phyloP scores from a whole-genome alignment of 2,113 vertebrate species.

The Callithrix jacchus region DNA sequence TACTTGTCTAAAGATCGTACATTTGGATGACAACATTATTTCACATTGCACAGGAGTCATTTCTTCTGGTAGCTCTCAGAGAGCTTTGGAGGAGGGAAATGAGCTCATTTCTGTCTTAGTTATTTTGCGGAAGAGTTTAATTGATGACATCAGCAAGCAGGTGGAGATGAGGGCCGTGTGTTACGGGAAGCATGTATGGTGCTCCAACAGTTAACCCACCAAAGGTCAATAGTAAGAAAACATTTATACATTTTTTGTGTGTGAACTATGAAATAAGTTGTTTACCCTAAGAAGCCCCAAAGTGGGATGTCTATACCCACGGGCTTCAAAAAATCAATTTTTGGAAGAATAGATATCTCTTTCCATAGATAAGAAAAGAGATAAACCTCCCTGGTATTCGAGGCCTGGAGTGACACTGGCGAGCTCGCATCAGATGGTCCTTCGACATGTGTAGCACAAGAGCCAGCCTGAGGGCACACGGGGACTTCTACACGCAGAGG shows the following conservation, averaged over 20 bases:
- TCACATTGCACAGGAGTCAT: neutral
- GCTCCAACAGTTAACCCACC: neutral
- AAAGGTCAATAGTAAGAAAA: neutral
- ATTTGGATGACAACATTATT: neutral
- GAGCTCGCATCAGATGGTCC: neutral
- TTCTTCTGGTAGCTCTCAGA: neutral
- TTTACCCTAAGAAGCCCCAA: rapidly evolving
- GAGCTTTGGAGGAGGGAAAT: neutral
- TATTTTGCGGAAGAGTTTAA: neutral
- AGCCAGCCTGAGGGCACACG: neutral
- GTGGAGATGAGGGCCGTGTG: no score
- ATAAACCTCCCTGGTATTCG: rapidly evolving
- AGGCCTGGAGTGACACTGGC: rapidly evolving
- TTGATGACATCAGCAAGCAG: no score
- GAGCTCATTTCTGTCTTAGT: neutral
- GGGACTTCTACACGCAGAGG: neutral
- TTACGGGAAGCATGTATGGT: rapidly evolving
- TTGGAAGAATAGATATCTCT: neutral
- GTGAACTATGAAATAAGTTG: neutral
- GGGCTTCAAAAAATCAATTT: neutral
- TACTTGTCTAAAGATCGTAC: rapidly evolving
- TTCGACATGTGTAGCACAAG: rapidly evolving
- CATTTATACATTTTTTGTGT: neutral
- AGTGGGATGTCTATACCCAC: neutral
- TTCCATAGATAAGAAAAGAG: neutral